phyloP scores from a whole-genome alignment of 2,113 vertebrate species.

The Mionectes macconnelli region DNA sequence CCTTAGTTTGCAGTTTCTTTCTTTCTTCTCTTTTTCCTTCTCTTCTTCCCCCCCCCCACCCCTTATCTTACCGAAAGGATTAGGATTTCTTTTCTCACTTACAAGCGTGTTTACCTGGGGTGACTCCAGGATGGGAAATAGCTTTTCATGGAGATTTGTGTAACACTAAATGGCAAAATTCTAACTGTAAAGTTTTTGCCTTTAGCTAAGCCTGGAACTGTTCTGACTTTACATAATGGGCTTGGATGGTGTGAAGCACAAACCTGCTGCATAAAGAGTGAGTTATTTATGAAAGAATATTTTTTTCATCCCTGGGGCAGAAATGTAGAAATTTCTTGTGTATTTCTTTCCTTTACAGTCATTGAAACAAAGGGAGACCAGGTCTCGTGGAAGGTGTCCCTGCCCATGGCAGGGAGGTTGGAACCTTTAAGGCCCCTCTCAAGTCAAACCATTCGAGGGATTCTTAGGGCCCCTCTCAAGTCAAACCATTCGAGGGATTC shows the following conservation, averaged over 20 bases:
- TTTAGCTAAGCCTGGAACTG: background rate
- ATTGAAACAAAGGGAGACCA: background rate
- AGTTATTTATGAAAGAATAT: background rate
- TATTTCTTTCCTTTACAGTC: background rate
- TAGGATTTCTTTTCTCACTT: background rate
- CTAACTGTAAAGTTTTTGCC: background rate
- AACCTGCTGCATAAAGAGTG: background rate
- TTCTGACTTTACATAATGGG: background rate
- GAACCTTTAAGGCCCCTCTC: background rate
- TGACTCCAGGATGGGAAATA: background rate
- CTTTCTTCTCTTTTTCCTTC: rapidly evolving
- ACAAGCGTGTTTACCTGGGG: background rate
- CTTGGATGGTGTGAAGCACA: background rate
- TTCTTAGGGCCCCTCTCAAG: too few relatives aligned
- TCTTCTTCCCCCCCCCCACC: too few relatives aligned
- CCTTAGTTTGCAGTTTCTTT: background rate
- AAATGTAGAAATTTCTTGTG: background rate
- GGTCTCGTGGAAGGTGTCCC: background rate
- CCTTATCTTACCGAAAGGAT: background rate
- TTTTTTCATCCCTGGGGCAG: background rate
- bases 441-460: background rate
- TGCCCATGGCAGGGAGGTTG: background rate
- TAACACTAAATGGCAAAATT: background rate
- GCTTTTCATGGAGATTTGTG: background rate
- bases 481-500: too few relatives aligned